These are phyloP conservation scores for Lasioglossum villosulum DNA, from an alignment of 2,888 invertebrate genomes.

Conservation along the genomic window DNA sequence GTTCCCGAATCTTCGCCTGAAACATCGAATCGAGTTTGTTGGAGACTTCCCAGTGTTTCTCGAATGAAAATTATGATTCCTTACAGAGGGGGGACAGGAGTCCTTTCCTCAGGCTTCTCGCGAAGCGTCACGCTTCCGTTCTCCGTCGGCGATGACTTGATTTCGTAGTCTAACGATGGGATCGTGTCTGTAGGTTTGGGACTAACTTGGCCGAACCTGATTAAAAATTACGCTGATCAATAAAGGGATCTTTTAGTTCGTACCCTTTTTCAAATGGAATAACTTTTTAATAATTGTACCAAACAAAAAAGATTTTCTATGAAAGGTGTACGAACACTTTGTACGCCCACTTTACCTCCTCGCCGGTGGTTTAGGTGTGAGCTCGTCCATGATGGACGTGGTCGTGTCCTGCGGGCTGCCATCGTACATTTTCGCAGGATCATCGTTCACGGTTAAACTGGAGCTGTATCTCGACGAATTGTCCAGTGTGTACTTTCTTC, in stretches of 20 bases:
- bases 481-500: constrained; percentile 80
- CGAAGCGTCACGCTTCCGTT: constrained; percentile 61
- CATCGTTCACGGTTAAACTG: constrained; percentile 78
- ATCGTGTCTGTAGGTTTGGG: constrained; percentile 77
- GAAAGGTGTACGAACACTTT: no score
- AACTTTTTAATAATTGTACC: no score
- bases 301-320: no score
- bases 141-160: constrained; percentile 65
- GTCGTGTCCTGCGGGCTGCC: constrained; percentile 78
- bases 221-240: not conserved
- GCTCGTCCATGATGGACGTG: constrained; percentile 76
- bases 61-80: not conserved
- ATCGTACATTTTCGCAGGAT: constrained; percentile 77
- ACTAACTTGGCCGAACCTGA: constrained; percentile 80
- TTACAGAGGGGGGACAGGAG: constrained; percentile 77
- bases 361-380: constrained; percentile 80
- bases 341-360: no score
- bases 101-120: constrained; percentile 68
- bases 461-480: constrained; percentile 74
- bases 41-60: not conserved
- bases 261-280: no score
- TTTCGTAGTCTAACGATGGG: constrained; percentile 75
- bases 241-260: no score
- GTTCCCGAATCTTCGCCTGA: constrained; percentile 76
- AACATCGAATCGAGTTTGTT: not conserved